A percentile compares a stretch with the other conserved stretches of the same genome.
Conservation (phyloP, 2,113 vertebrate genomes). For the Pteruthius melanotis region DNA sequence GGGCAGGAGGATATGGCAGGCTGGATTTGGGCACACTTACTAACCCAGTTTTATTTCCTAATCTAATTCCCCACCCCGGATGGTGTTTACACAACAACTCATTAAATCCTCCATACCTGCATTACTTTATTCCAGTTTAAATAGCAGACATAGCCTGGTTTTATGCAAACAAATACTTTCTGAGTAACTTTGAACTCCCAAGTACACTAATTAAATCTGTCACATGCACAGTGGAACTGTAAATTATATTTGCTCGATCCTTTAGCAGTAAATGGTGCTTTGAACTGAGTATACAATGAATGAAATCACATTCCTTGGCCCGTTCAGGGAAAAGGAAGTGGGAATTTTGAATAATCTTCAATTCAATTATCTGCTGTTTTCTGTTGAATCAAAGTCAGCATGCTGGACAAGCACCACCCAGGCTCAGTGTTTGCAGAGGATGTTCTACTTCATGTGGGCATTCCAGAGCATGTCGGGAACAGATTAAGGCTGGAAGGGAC, state of each 20-base stretch:
- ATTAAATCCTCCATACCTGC: constrained; percentile 27
- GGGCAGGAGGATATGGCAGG: not conserved
- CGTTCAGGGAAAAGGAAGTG: not conserved
- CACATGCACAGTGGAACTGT: constrained; percentile 38
- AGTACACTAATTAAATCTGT: constrained; percentile 47
- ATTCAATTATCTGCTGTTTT: not conserved
- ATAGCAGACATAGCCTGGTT: constrained; percentile 32
- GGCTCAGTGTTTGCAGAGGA: not conserved
- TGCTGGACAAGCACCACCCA: not conserved
- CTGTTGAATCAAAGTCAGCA: not conserved
- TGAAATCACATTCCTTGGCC: not conserved
- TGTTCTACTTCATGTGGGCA: not conserved
- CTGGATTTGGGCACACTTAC: not conserved
- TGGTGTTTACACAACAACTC: constrained; percentile 29
- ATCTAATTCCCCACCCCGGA: not conserved
- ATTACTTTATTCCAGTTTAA: not conserved
- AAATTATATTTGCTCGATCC: constrained; percentile 39
- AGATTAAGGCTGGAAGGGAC: accelerated
- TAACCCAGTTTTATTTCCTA: not conserved
- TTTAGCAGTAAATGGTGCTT: not conserved
- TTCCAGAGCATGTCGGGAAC: accelerated
- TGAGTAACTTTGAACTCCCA: constrained; percentile 33
- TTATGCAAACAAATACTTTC: constrained; percentile 56
- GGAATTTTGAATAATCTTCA: not conserved
- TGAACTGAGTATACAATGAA: not conserved